Evolutionary conservation across 2,113 vertebrate species (phyloP).

Genomic region (Tetraodon nigroviridis): DNA sequence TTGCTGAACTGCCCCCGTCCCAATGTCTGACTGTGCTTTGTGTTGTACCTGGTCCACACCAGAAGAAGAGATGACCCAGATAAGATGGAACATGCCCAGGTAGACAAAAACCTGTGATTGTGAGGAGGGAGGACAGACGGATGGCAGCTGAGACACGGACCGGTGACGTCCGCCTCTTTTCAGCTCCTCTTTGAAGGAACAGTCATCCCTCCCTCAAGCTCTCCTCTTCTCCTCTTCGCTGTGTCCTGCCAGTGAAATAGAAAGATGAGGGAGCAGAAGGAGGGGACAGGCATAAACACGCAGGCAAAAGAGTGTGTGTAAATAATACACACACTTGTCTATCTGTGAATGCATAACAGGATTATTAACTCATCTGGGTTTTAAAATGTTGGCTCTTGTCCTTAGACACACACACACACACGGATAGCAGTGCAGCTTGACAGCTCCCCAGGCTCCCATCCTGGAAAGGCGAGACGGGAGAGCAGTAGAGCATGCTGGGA

Average conservation of each 20-base stretch:
- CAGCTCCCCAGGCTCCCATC: conserved; percentile 72
- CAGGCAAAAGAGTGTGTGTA: conserved; percentile 3
- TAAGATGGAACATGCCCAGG: conserved; percentile 23
- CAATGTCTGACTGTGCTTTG: background rate
- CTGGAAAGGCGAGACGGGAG: conserved; percentile 68
- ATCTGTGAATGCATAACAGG: conserved; percentile 38
- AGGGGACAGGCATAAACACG: conserved; percentile 48
- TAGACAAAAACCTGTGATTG: background rate
- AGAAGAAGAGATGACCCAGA: conserved; percentile 61
- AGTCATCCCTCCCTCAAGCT: conserved; percentile 25
- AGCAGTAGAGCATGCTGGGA: conserved; percentile 66
- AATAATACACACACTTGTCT: conserved; percentile 17
- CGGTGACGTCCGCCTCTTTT: conserved; percentile 54
- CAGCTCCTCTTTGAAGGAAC: conserved; percentile 27
- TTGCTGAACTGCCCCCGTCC: conserved; percentile 9
- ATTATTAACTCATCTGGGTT: conserved; percentile 69
- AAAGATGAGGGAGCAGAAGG: conserved; percentile 31
- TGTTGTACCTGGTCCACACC: conserved; percentile 13
- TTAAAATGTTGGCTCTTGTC: conserved; percentile 44
- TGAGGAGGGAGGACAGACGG: conserved; percentile 2
- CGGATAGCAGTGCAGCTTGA: conserved; percentile 53
- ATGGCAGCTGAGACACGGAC: conserved; percentile 38
- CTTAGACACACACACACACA: conserved; percentile 13
- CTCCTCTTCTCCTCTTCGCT: conserved; percentile 9
- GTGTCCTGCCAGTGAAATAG: background rate